Conservation (phyloP, 2,113 vertebrate genomes). For the Connochaetes taurinus region DNA sequence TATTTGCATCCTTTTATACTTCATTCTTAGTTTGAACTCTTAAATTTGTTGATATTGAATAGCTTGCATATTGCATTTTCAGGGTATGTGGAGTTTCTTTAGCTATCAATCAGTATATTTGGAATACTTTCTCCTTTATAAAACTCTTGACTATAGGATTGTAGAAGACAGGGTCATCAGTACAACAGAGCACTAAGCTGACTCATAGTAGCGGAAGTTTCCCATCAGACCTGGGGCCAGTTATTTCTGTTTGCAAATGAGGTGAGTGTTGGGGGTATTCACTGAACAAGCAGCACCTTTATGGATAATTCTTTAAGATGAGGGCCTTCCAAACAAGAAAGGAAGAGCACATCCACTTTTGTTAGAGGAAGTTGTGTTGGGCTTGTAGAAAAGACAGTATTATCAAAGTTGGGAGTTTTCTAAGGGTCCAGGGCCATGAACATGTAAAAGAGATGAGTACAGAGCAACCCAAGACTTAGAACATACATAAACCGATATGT, state of each 20-base stretch:
- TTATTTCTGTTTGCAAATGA: background rate
- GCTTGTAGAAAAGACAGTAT: background rate
- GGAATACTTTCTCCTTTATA: background rate
- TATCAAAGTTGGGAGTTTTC: background rate
- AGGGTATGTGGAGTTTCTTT: background rate
- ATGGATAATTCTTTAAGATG: background rate
- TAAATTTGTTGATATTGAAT: background rate
- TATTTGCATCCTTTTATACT: background rate
- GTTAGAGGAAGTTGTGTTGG: background rate
- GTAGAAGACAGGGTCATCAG: background rate
- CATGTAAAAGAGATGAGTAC: background rate
- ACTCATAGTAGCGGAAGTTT: background rate
- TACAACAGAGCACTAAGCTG: background rate
- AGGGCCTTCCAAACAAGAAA: background rate
- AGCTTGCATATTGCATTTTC: background rate
- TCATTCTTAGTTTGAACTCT: background rate
- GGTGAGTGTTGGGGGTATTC: background rate
- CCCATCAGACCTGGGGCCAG: background rate
- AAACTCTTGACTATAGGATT: background rate
- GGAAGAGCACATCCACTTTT: background rate
- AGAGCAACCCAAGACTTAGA: background rate
- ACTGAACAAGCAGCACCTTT: background rate
- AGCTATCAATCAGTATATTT: background rate
- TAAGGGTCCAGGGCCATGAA: background rate
- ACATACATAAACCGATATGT: background rate